Evolutionary conservation across 2,797 vertebrate species (phyloP).

Genomic region (Spinus pinus): DNA sequence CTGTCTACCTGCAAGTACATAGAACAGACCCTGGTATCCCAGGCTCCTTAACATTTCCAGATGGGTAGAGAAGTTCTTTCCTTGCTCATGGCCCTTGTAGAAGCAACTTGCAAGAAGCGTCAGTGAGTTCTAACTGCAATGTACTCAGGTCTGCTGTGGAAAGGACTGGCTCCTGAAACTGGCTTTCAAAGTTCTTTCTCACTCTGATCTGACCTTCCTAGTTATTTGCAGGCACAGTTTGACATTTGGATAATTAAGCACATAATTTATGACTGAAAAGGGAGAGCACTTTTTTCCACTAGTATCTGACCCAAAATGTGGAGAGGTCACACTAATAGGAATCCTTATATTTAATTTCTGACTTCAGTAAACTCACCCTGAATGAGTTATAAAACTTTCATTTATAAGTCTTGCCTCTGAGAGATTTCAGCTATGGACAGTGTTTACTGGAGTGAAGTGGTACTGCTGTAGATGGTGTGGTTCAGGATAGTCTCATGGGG

Average conservation of each 20-base stretch:
- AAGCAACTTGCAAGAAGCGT: background rate
- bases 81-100: background rate
- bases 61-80: background rate
- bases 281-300: background rate
- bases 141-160: background rate
- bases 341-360: background rate
- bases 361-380: background rate
- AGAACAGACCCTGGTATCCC: background rate
- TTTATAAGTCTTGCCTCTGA: background rate
- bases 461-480: background rate
- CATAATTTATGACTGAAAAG: conserved; percentile 31
- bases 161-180: background rate
- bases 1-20: background rate
- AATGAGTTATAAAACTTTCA: background rate
- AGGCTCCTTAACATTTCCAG: background rate
- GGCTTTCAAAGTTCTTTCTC: background rate
- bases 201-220: conserved; percentile 19
- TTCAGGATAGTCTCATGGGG: background rate
- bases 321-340: background rate
- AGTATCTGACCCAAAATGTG: background rate
- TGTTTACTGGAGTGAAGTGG: background rate
- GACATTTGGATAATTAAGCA: conserved; percentile 48
- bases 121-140: background rate
- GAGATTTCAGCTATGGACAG: background rate
- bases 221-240: conserved; percentile 16